Evolutionary conservation across 2,797 vertebrate genomes (phyloP).

Genomic region (Echiichthys vipera): DNA sequence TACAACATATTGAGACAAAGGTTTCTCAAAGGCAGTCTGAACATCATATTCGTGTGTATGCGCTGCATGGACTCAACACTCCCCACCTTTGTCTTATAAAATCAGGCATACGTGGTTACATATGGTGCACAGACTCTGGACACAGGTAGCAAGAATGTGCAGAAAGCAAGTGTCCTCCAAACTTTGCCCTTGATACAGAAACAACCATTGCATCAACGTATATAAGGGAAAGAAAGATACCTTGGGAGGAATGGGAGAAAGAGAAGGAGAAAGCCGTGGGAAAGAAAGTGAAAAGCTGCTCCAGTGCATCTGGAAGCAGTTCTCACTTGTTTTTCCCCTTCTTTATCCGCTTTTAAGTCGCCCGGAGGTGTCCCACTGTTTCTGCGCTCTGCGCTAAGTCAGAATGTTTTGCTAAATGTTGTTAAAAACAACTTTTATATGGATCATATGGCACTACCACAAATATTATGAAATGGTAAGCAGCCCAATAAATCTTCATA

Average conservation of each 20-base stretch:
- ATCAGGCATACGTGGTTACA: slow-evolving; percentile 32
- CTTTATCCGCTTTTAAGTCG: slow-evolving; percentile 12
- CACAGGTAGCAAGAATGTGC: slow-evolving; percentile 54
- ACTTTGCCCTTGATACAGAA: slow-evolving; percentile 6
- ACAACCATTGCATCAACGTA: neutral
- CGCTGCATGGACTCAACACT: neutral
- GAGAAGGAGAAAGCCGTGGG: neutral
- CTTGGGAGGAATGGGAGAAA: neutral
- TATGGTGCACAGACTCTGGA: slow-evolving; percentile 58
- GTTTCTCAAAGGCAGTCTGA: neutral
- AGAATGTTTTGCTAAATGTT: slow-evolving; percentile 3
- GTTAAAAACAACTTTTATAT: neutral
- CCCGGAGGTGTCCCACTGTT: neutral
- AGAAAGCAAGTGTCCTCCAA: slow-evolving; percentile 44
- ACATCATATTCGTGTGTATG: neutral
- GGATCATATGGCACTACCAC: neutral
- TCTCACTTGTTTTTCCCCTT: slow-evolving; percentile 53
- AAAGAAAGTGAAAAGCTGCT: slow-evolving; percentile 27
- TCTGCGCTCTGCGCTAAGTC: slow-evolving; percentile 1
- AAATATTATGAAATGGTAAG: neutral
- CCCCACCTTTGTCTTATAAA: slow-evolving; percentile 8
- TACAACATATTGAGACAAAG: neutral
- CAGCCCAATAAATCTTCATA: neutral
- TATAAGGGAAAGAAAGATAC: neutral
- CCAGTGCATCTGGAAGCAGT: slow-evolving; percentile 72